A percentile compares a stretch with the other conserved stretches of the same genome.
These are phyloP conservation scores for Aurelia coerulea DNA, from an alignment of 30 jellyfish, hydroid and myxozoan genomes.

Conservation along the genomic window DNA sequence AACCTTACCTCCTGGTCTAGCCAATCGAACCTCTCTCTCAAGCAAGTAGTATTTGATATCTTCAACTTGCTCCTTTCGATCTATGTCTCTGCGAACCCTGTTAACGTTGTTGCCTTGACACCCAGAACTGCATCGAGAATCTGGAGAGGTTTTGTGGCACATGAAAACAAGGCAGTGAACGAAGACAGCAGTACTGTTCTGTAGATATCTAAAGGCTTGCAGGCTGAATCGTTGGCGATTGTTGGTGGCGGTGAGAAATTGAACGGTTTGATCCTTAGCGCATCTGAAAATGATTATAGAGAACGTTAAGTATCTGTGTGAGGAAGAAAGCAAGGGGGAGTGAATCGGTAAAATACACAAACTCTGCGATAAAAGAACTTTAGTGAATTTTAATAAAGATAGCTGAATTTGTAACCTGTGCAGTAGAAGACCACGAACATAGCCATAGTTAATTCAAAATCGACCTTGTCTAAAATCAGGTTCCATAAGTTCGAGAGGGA, in stretches of 20 bases:
- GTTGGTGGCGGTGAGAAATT: background rate
- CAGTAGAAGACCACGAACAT: too few species aligned
- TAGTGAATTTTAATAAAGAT: too few species aligned
- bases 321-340: too few species aligned
- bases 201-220: constrained; percentile 16
- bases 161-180: constrained; percentile 38
- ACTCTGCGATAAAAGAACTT: too few species aligned
- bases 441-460: too few species aligned
- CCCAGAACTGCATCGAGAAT: constrained; percentile 29
- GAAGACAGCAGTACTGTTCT: constrained; percentile 14
- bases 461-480: too few species aligned
- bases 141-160: constrained; percentile 36
- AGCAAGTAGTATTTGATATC: background rate
- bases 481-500: too few species aligned
- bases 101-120: constrained; percentile 47
- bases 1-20: too few species aligned
- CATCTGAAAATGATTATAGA: background rate
- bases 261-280: constrained; percentile 4
- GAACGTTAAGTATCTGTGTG: too few species aligned
- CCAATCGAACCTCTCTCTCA: constrained; percentile 8
- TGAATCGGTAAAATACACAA: too few species aligned
- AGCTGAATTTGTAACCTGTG: too few species aligned
- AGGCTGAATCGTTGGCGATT: constrained; percentile 27
- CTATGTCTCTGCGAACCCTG: constrained; percentile 23
- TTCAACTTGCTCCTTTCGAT: background rate